Base-by-base conservation (phyloP, 2,888 invertebrate species). In the Osmoderma eremita region DNA sequence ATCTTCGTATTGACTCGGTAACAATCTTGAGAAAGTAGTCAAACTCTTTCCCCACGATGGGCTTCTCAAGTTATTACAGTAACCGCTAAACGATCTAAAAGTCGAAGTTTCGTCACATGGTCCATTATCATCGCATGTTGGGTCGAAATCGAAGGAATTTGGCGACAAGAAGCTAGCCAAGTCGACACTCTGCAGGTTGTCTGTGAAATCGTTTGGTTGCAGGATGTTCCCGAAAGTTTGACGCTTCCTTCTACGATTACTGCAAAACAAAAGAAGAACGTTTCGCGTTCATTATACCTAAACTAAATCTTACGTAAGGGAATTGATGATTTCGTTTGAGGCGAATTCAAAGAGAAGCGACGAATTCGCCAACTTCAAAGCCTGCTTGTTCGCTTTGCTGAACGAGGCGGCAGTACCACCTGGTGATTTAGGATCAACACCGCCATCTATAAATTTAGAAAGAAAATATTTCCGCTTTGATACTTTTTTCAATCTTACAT, bases 1-100 rank as follows among this genome's bases (percentile, higher is more conserved):
- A 79, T 96, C 95, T 82, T 95, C 94, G 80, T 96, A 96, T 65
- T 89, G 90, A 1, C 95, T 91, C 0, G 95, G 94, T 68, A 96
- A 78, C 67, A 96, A 83, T 72, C 96, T 88, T 0, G 93, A 91
- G 77, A 96, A 95, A 0, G 93, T 92, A 0, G 94, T 92, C 76
- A 95, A 84, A 74, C 94, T 91, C 78, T 93, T 92, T 15, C 94
- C 96, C 76, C 92, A 87, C 66, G 86, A 88, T 0, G 95, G 94
- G 77, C 93, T 92, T 36, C 91, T 86, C 56, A 95, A 80, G 78
- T 96, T 96, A 77, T 96, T 96, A 78, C 96, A 96, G 75, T 92
- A 91, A 0, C 95, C 95, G 0, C 92, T 91, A 68, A 91, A 87
- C 0, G 91, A 89, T 73, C 93, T 85, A 81, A 90, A 92, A 0